A percentile compares a stretch with the other conserved stretches of the same genome.
Evolutionary conservation across 2,888 invertebrate genomes (phyloP).

Genomic region (Acleris sparsana): DNA sequence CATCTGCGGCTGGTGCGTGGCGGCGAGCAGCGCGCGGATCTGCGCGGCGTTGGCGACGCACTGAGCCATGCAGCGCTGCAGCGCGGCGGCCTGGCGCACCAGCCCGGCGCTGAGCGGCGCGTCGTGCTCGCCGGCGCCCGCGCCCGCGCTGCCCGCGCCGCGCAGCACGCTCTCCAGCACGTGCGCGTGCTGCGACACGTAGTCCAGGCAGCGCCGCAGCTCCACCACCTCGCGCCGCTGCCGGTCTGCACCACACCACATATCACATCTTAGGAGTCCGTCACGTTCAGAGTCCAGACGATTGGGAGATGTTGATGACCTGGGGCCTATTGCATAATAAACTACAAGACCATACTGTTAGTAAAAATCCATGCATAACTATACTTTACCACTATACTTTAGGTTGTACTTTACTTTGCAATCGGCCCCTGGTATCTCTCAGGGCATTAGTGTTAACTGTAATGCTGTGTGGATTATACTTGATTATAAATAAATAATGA

Average conservation of each 20-base stretch:
- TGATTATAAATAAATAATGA: no score
- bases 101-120: slow-evolving; percentile 72
- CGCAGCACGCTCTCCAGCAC: slow-evolving; percentile 75
- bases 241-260: slow-evolving; percentile 55
- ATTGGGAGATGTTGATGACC: no score
- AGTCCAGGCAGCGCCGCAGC: slow-evolving; percentile 76
- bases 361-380: no score
- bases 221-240: slow-evolving; percentile 74
- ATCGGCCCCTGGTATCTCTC: no score
- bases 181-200: slow-evolving; percentile 76
- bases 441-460: no score
- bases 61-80: slow-evolving; percentile 80
- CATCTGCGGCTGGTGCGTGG: slow-evolving; percentile 77
- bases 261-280: no score
- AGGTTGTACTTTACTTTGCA: no score
- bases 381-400: no score
- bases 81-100: slow-evolving; percentile 73
- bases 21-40: slow-evolving; percentile 72
- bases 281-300: no score
- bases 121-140: slow-evolving; percentile 43
- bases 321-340: no score
- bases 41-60: slow-evolving; percentile 76
- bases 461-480: no score
- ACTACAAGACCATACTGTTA: no score
- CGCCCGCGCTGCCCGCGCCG: slow-evolving; percentile 53